Evolutionary conservation across 2,113 vertebrate genomes (phyloP), one percentile per base, ranked within the genome.

Genomic region (Podocnemis expansa): DNA sequence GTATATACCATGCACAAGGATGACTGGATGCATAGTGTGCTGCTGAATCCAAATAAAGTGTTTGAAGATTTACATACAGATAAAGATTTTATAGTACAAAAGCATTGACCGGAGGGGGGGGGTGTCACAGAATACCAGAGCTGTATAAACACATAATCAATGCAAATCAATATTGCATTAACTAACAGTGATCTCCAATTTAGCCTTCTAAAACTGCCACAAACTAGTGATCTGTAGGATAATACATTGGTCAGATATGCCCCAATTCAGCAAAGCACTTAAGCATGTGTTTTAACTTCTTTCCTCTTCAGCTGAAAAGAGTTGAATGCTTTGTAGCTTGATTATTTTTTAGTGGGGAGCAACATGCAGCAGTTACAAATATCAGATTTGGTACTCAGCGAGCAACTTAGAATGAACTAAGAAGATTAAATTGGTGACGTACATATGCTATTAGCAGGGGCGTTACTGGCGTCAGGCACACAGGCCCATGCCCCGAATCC

Each of bases 251-350:
- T 7, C 5, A 55, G 2, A n/a, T 49, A 55, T 8, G 67, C 5
- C 34, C 63, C 43, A 76, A 22, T 70, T 0, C 2, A 85, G 2
- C 6, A 78, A 63, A 86, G 85, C 83, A 0, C 9, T 92, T 29
- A 51, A 63, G 29, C 1, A 22, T 49, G 70, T 83, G 1, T 49
- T 85, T 31, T 52, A 67, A 52, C 79, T 51, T 8, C 4, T 84
- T 4, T 2, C 79, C 2, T 63, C 4, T 47, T 81, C 58, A 8
- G 16, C 4, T 6, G 21, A n/a, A 2, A 0, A 60, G 19, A 73
- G 85, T 29, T 24, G 25, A 58, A 10, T 25, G 11, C 11, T 58
- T 58, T 58, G 56, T 31, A 58, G 56, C 29, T 29, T 31, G 58
- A 60, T 60, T 47, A 47, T 47, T 29, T 27, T 29, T 58, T 58